phyloP scores from a whole-genome alignment of 2,113 vertebrate genomes.

The Myiozetetes cayanensis region DNA sequence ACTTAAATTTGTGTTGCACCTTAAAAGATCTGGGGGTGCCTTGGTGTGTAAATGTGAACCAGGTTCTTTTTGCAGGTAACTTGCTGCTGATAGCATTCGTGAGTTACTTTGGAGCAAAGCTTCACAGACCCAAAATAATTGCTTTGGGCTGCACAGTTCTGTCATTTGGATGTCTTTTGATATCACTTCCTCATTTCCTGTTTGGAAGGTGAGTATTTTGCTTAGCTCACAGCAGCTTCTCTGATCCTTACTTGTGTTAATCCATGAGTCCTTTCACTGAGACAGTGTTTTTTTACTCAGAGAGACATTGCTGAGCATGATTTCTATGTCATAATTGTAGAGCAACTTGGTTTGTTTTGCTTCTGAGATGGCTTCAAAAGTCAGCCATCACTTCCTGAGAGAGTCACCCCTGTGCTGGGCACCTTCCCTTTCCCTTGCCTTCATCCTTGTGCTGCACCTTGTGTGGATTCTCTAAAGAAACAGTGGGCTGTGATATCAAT shows the following conservation, averaged over 20 bases:
- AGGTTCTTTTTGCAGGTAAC: conserved; percentile 80
- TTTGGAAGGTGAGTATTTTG: conserved; percentile 81
- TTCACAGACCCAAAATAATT: conserved; percentile 90
- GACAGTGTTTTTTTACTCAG: neutral
- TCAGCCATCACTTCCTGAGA: neutral
- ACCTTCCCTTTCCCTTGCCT: neutral
- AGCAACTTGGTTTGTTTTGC: neutral
- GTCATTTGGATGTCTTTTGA: conserved; percentile 87
- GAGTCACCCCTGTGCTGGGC: neutral
- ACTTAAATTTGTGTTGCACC: neutral
- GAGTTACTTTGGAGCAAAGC: conserved; percentile 91
- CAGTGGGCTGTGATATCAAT: neutral
- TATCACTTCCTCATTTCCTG: conserved; percentile 91
- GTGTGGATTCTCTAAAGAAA: neutral
- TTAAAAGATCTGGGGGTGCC: neutral
- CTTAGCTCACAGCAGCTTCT: neutral
- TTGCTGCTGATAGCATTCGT: conserved; percentile 89
- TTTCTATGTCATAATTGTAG: neutral
- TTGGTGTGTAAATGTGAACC: neutral
- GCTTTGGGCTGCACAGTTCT: conserved; percentile 84
- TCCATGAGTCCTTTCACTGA: neutral
- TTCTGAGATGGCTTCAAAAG: neutral
- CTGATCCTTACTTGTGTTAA: neutral
- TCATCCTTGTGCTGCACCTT: neutral
- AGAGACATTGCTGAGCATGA: neutral